These are phyloP conservation scores for rabbit (Oryctolagus cuniculus) DNA, from an alignment of 2,113 vertebrate genomes.

Conservation along the genomic window DNA sequence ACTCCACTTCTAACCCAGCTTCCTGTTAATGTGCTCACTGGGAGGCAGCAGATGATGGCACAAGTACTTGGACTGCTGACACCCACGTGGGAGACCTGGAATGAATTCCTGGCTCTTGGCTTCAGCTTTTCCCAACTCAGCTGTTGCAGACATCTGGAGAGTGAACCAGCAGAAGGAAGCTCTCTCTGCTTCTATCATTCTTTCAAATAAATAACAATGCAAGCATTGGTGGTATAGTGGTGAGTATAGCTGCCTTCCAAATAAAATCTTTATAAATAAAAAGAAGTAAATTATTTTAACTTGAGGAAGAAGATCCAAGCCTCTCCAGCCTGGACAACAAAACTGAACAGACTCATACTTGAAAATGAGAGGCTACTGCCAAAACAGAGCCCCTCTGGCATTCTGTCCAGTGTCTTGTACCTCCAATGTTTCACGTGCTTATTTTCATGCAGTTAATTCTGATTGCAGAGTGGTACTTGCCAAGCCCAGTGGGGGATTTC, in stretches of 20 bases:
- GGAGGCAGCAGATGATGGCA: too few relatives aligned
- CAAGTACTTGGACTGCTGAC: too few relatives aligned
- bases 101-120: too few relatives aligned
- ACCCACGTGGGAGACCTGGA: too few relatives aligned
- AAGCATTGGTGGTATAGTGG: too few relatives aligned
- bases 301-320: neutral
- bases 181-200: too few relatives aligned
- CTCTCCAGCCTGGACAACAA: neutral
- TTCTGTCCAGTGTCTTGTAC: neutral
- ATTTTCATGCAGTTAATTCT: neutral
- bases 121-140: too few relatives aligned
- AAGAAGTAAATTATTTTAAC: neutral
- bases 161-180: too few relatives aligned
- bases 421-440: neutral
- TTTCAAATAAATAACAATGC: neutral
- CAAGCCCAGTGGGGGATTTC: neutral
- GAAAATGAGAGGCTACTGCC: neutral
- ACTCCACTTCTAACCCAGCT: too few relatives aligned
- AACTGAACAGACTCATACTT: neutral
- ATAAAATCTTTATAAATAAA: neutral
- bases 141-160: too few relatives aligned
- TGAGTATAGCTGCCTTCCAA: neutral
- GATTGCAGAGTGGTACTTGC: neutral
- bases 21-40: too few relatives aligned
- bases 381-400: neutral